Base-by-base conservation (phyloP, 1,140 invertebrate species). In the Ceratosolen fusciceps region DNA sequence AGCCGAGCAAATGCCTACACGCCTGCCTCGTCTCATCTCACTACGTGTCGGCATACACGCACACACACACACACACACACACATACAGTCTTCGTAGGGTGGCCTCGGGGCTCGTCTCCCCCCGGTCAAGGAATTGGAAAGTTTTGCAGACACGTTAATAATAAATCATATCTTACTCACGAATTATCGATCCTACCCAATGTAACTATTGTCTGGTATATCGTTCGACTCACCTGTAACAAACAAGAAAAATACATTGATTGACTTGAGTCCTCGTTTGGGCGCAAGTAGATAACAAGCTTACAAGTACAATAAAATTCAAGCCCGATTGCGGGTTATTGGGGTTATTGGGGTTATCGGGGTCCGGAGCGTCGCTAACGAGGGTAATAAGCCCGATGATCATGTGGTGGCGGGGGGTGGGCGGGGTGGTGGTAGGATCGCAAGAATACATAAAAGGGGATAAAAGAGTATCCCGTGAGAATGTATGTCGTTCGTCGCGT, bases 161-260 rank as follows among this genome's bases (percentile, higher is more conserved):
- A 60, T 80, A 26, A 58, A 62, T 62, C 37, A 52, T 39, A 49
- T 60, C 68, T 26, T 34, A 58, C 78, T 80, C 72, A 49, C 37
- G 10, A 52, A 49, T 14, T 60, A 65, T 73, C 70, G 54, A 72
- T 78, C 34, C 7, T 26, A 12, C 31, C 8, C 26, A 34, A 29
- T 39, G 3, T 39, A 39, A n/a, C 52, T 34, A 0, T 70, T 24
- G 39, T 12, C 37, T 56, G 21, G 19, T 70, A 19, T 77, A 26
- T 52, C 8, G 58, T 26, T 49, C 34, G 39, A 80, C 79, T 80
- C 74, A 80, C 79, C 79, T 80, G 79, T n/a, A n/a, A n/a, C n/a
- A 16, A 80, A 80, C 67, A 77, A 74, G 70, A 70, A 77, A 56
- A 76, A 26, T 29, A 71, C 0, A 52, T 74, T 26, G n/a, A 75